Conservation (phyloP, 1,140 invertebrate genomes). For the Temnothorax curvispinosus region DNA sequence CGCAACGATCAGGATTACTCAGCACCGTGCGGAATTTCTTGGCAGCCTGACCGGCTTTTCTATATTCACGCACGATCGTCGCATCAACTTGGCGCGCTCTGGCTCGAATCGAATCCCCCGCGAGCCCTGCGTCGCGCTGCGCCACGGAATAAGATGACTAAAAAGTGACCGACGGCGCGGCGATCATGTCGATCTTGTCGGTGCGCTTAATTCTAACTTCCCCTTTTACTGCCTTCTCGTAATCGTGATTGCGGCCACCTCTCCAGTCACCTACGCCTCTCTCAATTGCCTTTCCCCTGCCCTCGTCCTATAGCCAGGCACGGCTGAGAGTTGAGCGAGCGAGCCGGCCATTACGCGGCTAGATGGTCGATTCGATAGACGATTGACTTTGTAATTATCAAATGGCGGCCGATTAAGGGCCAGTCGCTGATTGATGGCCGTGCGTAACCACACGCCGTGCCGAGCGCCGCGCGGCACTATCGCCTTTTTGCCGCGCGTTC, state of each 20-base stretch:
- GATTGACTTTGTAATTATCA: conserved; percentile 70
- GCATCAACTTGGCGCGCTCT: conserved; percentile 67
- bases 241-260: conserved; percentile 51
- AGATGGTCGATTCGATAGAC: conserved; percentile 61
- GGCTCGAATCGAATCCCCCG: conserved; percentile 35
- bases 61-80: conserved; percentile 78
- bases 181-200: neutral
- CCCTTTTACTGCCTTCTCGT: conserved; percentile 51
- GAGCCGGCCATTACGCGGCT: conserved; percentile 39
- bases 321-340: neutral
- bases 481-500: conserved; percentile 37
- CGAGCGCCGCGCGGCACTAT: neutral
- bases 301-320: conserved; percentile 1
- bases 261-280: conserved; percentile 64
- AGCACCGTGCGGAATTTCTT: conserved; percentile 46
- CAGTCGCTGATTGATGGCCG: conserved; percentile 48
- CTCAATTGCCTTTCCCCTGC: conserved; percentile 44
- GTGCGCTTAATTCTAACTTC: conserved; percentile 45
- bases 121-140: neutral
- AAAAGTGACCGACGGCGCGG: neutral
- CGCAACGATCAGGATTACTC: conserved; percentile 61
- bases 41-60: conserved; percentile 76
- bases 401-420: conserved; percentile 59
- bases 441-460: conserved; percentile 21
- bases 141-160: conserved; percentile 17